A percentile compares a stretch with the other conserved stretches of the same genome.
Conservation (phyloP, 2,113 vertebrate species). For the Ivindomyrus marchei region DNA sequence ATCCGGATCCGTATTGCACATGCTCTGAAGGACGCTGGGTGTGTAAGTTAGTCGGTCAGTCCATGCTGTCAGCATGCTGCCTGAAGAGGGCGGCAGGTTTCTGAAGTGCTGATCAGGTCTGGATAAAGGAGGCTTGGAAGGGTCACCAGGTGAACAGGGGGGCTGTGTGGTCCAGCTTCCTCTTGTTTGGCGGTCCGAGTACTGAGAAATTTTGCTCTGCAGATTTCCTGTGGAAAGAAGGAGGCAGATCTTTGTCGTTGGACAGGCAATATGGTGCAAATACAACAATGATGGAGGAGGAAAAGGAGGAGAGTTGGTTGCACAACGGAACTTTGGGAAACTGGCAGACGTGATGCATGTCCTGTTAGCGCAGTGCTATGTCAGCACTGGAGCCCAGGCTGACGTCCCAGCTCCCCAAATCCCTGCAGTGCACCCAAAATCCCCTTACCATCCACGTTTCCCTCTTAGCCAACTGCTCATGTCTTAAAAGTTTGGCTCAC, state of each 20-base stretch:
- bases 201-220: background rate
- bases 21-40: conserved; percentile 2
- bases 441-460: background rate
- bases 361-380: background rate
- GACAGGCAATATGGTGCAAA: background rate
- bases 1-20: conserved; percentile 21
- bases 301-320: background rate
- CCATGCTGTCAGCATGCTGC: background rate
- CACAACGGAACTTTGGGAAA: background rate
- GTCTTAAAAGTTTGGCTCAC: background rate
- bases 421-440: background rate
- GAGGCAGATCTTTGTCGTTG: background rate
- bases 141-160: background rate
- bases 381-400: background rate
- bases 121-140: background rate
- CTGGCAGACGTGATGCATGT: background rate
- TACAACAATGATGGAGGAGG: background rate
- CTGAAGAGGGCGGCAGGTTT: background rate
- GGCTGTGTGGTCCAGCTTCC: background rate
- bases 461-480: background rate
- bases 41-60: background rate
- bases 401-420: background rate
- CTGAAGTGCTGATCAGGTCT: background rate
- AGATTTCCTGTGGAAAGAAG: conserved; percentile 9
- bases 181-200: background rate